Conservation (phyloP, 2,113 vertebrate genomes). For the Steatornis caripensis region DNA sequence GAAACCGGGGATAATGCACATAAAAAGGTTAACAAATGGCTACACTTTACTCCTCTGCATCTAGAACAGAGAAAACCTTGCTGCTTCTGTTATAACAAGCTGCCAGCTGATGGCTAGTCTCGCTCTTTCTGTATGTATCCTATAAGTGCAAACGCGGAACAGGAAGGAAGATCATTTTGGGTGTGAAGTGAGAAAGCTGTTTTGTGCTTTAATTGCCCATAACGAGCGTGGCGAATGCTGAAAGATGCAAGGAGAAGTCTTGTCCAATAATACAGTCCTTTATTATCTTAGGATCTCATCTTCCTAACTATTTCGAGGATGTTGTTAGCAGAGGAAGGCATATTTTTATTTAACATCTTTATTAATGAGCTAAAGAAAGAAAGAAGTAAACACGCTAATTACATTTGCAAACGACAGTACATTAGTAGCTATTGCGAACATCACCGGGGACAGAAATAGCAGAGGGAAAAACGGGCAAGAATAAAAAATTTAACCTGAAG, state of each 20-base stretch:
- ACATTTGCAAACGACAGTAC: conserved; percentile 81
- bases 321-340: conserved; percentile 75
- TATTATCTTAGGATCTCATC: conserved; percentile 52
- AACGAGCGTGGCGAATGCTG: conserved; percentile 34
- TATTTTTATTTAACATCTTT: conserved; percentile 82
- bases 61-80: neutral
- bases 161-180: neutral
- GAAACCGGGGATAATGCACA: neutral
- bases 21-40: conserved; percentile 5
- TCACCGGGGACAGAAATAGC: conserved; percentile 73
- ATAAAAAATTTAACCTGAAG: neutral
- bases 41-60: neutral
- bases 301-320: conserved; percentile 53
- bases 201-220: conserved; percentile 52
- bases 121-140: neutral
- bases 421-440: conserved; percentile 78
- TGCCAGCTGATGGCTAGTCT: neutral
- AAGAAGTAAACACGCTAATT: conserved; percentile 78
- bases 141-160: neutral
- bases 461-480: conserved; percentile 55
- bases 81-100: neutral
- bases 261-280: conserved; percentile 56
- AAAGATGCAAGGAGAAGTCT: conserved; percentile 46
- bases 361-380: conserved; percentile 81
- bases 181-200: conserved; percentile 13